Evolutionary conservation across 2,797 vertebrate species (phyloP), one percentile per base, ranked within the genome.

Genomic region (Intellagama lesueurii): DNA sequence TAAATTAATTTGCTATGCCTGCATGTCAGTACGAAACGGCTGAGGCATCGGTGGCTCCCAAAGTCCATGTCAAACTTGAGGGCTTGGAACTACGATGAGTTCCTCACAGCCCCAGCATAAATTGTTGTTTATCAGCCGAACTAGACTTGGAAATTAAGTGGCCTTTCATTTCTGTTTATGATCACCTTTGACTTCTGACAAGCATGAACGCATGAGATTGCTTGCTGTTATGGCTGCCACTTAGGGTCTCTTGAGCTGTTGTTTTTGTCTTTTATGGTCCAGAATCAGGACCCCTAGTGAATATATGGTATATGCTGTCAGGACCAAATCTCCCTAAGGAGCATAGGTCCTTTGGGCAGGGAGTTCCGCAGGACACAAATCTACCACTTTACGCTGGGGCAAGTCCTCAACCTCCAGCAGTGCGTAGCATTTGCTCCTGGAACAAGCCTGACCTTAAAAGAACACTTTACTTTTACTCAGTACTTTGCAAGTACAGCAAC

Each of bases 1-100:
- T 90, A 92, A 91, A 93, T 94, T 92, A 91, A 90, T 6, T 90
- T 56, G 81, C 70, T 87, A 73, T 95, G 82, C 40, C 7, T 90
- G 28, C 90, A 89, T 78, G 93, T 95, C 88, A 91, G 76, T 95
- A 94, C 85, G 94, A 96, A 91, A 94, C 93, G 94, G 92, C 73
- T 90, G 90, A 75, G 68, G 87, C 56, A 44, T 78, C 88, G 76
- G n/a, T 44, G 87, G 86, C 90, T 93, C 91, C 78, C 75, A 94
- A 96, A 93, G 94, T 92, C 90, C 85, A 91, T 93, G 30, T 79
- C 68, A 47, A 92, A 88, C 66, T 60, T 81, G 91, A 70, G 91
- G 72, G 77, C 92, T 68, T 95, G 93, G 83, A 79, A 32, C 91
- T 91, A 78, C 80, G 92, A 35, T 73, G 79, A 86, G 1, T 47